These are phyloP conservation scores for Danio aesculapii DNA, from an alignment of 2,797 vertebrate genomes.

Conservation along the genomic window DNA sequence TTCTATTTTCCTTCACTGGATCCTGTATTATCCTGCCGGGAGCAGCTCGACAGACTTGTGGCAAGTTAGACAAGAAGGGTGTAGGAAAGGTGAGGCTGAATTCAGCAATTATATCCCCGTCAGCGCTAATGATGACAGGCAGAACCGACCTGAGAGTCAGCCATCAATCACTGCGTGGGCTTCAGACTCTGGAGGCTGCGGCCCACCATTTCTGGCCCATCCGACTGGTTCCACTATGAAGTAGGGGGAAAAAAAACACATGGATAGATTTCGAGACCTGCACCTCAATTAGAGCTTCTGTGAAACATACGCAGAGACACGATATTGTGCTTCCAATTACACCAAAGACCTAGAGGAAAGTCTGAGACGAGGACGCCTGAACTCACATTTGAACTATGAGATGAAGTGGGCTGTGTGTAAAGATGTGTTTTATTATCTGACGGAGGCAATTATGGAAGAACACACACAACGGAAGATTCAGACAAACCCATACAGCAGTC, in stretches of 20 bases:
- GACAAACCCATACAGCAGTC: no score
- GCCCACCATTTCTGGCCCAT: slow-evolving; percentile 52
- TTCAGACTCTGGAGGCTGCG: slow-evolving; percentile 49
- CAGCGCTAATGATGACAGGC: slow-evolving; percentile 51
- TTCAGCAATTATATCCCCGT: slow-evolving; percentile 68
- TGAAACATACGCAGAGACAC: slow-evolving; percentile 39
- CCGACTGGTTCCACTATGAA: slow-evolving; percentile 17
- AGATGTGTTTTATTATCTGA: slow-evolving; percentile 8
- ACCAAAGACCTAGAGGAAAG: slow-evolving; percentile 50
- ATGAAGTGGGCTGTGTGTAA: slow-evolving; percentile 3
- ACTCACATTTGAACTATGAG: slow-evolving; percentile 45
- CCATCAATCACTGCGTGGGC: slow-evolving; percentile 67
- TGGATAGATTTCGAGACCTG: slow-evolving; percentile 59
- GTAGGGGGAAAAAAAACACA: slow-evolving; percentile 18
- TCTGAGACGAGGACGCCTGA: not conserved
- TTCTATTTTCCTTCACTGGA: not conserved
- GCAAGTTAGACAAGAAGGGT: slow-evolving; percentile 41
- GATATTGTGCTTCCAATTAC: slow-evolving; percentile 71
- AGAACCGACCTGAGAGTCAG: slow-evolving; percentile 62
- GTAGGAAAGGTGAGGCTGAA: slow-evolving; percentile 45
- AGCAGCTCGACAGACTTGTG: slow-evolving; percentile 41
- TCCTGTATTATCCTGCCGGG: not conserved
- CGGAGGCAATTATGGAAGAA: slow-evolving; percentile 56
- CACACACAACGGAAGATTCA: slow-evolving; percentile 34
- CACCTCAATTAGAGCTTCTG: slow-evolving; percentile 69